Base-by-base conservation (phyloP, 1,140 invertebrate species). In the Nebria ingens region DNA sequence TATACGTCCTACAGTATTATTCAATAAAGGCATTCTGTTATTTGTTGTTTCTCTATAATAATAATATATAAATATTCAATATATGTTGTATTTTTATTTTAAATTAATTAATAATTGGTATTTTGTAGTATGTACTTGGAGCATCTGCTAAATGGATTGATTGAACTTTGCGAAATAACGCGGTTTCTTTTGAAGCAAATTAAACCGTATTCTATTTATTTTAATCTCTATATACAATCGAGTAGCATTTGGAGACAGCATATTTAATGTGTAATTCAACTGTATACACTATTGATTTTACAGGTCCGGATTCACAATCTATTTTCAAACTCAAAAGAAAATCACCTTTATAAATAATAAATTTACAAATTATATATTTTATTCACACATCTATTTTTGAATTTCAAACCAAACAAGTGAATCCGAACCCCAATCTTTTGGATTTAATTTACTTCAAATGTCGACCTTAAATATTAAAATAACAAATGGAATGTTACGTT, bases 11-110 rank as follows among this genome's bases (percentile, higher is more conserved):
- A 68, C 67, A 64, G 62, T 68, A 66, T 66, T 67, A 65, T 67
- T 67, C 61, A 61, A 63, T 68, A 68, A 66, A 68, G 67, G 67
- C 67, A 68, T 65, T 68, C 65, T 65, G 63, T 68, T 68, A 64
- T 68, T 68, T 68, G 64, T 67, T 66, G 61, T 59, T 52, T 63
- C 54, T 65, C 59, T 64, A 57, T 65, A 61, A 63, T 60, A 60
- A 61, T 58, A 62, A 59, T 66, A 66, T 65, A 67, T 67, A 65
- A 67, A 67, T 67, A 65, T 66, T 62, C 61, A 64, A 59, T 62
- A 62, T 61, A 61, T 57, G 54, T 49, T 58, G 38, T 54, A 3
- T 54, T 54, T 40, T 20, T 12, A 45, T 45, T n/a, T n/a, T n/a
- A n/a, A n/a, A n/a, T n/a, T n/a, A n/a, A n/a, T n/a, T n/a, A n/a